Base-by-base conservation (phyloP, 2,888 invertebrate species). In the Latheticus oryzae region DNA sequence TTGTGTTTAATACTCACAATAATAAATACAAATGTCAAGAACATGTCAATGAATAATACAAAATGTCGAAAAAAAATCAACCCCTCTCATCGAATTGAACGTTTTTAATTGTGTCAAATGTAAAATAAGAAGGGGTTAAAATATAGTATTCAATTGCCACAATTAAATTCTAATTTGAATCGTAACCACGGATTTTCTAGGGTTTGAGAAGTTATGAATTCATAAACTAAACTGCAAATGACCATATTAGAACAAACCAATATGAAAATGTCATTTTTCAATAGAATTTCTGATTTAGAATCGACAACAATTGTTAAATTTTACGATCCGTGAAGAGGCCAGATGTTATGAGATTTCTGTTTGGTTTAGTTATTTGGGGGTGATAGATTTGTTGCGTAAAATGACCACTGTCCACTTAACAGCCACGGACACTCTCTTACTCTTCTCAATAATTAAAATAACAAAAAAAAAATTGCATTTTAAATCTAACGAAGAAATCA, bases 251-350 rank as follows among this genome's bases (percentile, higher is more conserved):
- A 55, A 28, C 60, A 70, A 69, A 71, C 64, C 58, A 62, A 51
- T 75, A 76, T 76, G 74, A 75, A 76, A 73, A 71, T 69, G 77
- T 74, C 75, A 75, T 55, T 68, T 67, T 64, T 71, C 66, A 70
- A 74, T 70, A 55, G 70, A 56, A 61, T 61, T 68, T 52, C 68
- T 73, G 73, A 74, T 74, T 74, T 73, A 73, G 68, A 61, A 73
- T 60, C 51, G 62, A 68, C 69, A 73, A 73, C 72, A 73, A 71
- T 50, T 50, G 50, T 50, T 28, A 50, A 38, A 26, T 52, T n/a
- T 40, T 52, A 43, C 52, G 70, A 69, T 47, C 68, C 72, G 68
- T 75, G 73, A 75, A 75, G 68, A 64, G 72, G 73, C 70, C 76
- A 75, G 74, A 74, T 76, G 75, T 73, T 64, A 60, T 58, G 67